phyloP scores from a whole-genome alignment of 2,113 vertebrate species.

The Vicugna pacos region DNA sequence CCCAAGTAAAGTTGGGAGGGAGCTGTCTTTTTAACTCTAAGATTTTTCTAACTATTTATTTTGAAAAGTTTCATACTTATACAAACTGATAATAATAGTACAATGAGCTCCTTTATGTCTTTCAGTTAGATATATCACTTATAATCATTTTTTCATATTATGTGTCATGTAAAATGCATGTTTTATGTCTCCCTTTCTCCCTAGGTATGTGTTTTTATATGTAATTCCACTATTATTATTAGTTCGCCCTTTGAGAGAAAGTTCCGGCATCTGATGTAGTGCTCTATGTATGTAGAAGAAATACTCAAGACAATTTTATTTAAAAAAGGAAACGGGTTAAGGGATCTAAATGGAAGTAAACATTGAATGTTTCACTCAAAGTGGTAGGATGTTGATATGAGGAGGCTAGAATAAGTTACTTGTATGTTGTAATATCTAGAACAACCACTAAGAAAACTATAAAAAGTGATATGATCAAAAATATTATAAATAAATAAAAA shows the following conservation, averaged over 20 bases:
- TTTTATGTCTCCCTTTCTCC: background rate
- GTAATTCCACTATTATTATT: background rate
- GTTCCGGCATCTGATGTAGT: background rate
- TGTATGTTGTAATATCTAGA: background rate
- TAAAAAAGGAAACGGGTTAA: background rate
- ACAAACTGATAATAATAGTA: background rate
- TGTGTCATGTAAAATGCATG: background rate
- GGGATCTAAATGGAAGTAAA: background rate
- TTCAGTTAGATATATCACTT: background rate
- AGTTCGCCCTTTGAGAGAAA: background rate
- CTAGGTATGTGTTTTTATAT: background rate
- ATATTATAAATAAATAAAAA: background rate
- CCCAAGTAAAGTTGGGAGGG: constrained; percentile 45
- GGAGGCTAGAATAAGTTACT: background rate
- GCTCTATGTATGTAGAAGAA: background rate
- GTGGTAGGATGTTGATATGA: background rate
- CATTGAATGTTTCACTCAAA: background rate
- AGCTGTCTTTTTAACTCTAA: background rate
- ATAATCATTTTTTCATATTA: background rate
- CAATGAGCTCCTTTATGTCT: background rate
- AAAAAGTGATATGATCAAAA: background rate
- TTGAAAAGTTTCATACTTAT: background rate
- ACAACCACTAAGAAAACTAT: background rate
- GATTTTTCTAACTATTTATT: background rate
- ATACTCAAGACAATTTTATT: background rate